Percentiles rank a stretch among this genome's conserved stretches.
These are phyloP conservation scores for Urocynchramus pylzowi DNA, from an alignment of 2,113 vertebrate species.

Conservation along the genomic window DNA sequence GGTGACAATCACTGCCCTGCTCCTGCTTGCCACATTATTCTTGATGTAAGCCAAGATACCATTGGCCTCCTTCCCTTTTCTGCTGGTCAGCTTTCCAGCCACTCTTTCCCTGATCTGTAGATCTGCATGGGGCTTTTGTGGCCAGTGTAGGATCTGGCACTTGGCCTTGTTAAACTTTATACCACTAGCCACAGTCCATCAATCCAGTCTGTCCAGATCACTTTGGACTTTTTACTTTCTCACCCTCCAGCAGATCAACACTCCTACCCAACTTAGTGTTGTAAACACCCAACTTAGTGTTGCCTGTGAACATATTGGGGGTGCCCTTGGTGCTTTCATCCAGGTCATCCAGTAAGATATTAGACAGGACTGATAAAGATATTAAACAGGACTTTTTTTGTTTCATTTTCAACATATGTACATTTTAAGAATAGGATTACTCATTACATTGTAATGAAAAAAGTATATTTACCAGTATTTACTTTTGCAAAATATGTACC, in stretches of 20 bases:
- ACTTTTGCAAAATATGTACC: neutral
- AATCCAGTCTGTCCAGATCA: too few species aligned
- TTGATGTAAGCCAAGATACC: too few species aligned
- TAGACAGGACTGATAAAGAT: neutral
- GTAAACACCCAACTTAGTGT: accelerated
- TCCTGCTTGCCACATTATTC: neutral
- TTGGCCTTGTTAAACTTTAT: neutral
- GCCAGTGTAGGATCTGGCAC: accelerated
- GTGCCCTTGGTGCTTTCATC: neutral
- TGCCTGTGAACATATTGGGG: accelerated
- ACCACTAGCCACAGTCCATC: neutral
- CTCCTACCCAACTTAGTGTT: accelerated
- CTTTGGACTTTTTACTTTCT: neutral
- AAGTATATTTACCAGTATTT: neutral
- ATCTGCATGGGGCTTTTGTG: neutral
- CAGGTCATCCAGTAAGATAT: neutral
- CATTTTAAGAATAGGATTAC: neutral
- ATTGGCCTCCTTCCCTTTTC: neutral
- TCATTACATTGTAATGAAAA: neutral
- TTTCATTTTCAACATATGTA: neutral
- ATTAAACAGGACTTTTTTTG: neutral
- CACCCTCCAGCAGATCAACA: neutral
- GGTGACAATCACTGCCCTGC: neutral
- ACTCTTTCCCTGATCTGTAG: neutral
- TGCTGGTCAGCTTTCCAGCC: neutral